Conservation (phyloP, 2,797 vertebrate genomes). For the Heliangelus exortis region DNA sequence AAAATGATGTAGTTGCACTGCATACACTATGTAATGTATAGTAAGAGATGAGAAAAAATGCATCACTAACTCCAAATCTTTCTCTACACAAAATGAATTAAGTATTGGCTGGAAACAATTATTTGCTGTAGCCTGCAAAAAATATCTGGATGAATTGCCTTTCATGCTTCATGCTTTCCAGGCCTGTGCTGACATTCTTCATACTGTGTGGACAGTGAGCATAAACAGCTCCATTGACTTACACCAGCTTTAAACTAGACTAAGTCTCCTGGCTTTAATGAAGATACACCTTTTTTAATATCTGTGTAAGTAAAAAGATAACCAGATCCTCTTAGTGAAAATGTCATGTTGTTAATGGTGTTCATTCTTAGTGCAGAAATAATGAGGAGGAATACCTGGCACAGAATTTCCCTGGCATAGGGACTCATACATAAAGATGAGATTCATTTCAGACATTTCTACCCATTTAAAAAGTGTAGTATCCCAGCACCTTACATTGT, state of each 20-base stretch:
- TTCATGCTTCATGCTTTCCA: not conserved
- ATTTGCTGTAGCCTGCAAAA: not conserved
- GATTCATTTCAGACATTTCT: not conserved
- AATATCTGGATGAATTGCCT: not conserved
- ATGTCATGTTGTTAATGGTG: not conserved
- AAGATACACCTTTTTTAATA: not conserved
- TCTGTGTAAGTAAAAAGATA: conserved; percentile 5
- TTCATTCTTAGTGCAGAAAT: conserved; percentile 36
- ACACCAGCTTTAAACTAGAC: not conserved
- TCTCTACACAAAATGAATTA: not conserved
- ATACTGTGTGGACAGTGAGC: not conserved
- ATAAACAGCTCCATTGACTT: not conserved
- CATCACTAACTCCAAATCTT: not conserved
- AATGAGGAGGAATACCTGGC: conserved; percentile 19
- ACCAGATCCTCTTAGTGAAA: conserved; percentile 9
- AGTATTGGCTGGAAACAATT: not conserved
- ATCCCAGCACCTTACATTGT: not conserved
- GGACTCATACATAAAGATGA: not conserved
- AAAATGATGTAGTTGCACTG: not conserved
- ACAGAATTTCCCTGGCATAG: not conserved
- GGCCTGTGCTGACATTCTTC: not conserved
- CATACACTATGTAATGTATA: not conserved
- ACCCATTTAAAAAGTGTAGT: not conserved
- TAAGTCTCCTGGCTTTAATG: not conserved
- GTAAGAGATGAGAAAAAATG: not conserved